phyloP scores from a whole-genome alignment of 2,797 vertebrate species.

The Poeciliopsis presidionis region DNA sequence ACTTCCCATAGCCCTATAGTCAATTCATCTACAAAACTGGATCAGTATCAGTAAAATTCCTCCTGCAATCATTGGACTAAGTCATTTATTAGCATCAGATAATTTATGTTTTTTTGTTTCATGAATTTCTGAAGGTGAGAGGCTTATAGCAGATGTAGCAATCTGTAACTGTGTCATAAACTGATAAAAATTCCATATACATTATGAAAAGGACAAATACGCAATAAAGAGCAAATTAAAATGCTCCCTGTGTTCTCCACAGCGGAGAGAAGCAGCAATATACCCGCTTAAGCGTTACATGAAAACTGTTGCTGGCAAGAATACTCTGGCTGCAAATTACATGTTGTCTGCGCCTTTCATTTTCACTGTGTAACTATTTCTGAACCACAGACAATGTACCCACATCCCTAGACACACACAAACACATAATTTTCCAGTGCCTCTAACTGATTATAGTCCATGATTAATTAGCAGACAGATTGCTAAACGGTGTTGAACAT shows the following conservation, averaged over 20 bases:
- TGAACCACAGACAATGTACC: slow-evolving; percentile 14
- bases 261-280: not conserved
- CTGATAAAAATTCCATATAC: not conserved
- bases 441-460: slow-evolving; percentile 76
- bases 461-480: slow-evolving; percentile 82
- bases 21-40: slow-evolving; percentile 56
- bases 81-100: slow-evolving; percentile 38
- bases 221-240: not conserved
- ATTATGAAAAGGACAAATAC: slow-evolving; percentile 6
- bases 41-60: slow-evolving; percentile 61
- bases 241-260: slow-evolving; percentile 4
- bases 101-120: slow-evolving; percentile 21
- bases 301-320: slow-evolving; percentile 13
- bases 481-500: slow-evolving; percentile 74
- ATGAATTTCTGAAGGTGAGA: slow-evolving; percentile 43
- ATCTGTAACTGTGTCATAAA: slow-evolving; percentile 23
- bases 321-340: slow-evolving; percentile 24
- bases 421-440: slow-evolving; percentile 30
- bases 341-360: slow-evolving; percentile 24
- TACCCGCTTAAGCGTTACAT: slow-evolving; percentile 12
- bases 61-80: slow-evolving; percentile 30
- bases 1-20: slow-evolving; percentile 57
- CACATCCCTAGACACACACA: slow-evolving; percentile 15
- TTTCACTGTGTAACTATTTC: slow-evolving; percentile 22
- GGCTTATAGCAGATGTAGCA: slow-evolving; percentile 8